Evolutionary conservation across 1,140 invertebrate species (phyloP), one percentile per base, ranked within the genome.

Genomic region (Euwallacea fornicatus): DNA sequence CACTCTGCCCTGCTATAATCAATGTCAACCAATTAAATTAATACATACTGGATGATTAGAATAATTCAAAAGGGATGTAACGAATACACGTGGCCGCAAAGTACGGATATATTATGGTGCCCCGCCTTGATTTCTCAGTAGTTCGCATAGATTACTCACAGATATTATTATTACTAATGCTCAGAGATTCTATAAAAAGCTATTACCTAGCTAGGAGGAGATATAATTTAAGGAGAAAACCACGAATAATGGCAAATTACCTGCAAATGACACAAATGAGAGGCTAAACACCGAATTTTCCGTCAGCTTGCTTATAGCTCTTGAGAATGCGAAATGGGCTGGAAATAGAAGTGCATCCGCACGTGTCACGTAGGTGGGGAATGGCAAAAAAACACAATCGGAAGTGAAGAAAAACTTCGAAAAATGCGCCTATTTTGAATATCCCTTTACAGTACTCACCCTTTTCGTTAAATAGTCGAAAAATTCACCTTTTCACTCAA

Each of bases 101-200:
- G 4, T 33, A 33, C 21, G 21, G 21, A 33, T 33, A 33, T 33
- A 33, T 50, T 72, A 42, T 61, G 56, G 42, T 66, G 71, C 75
- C 76, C 75, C 76, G 73, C 76, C 76, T 75, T 61, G 62, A 63
- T 69, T 67, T 58, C 50, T 13, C 10, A 7, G 11, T 44, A 56
- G 21, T 33, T 33, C 21, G 21, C 4, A 4, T 33, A 33, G 21
- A 33, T 33, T 13, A 50, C 13, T 50, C 13, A 10, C 46, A 50
- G 46, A 50, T 50, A 50, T 47, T 21, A 60, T 56, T 44, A 73
- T 56, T 71, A 73, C 13, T 73, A 50, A 65, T 54, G 63, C 13
- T 41, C 10, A 44, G 11, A 10, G 11, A 44, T 44, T 41, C 65
- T 58, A 44, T 43, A 58, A 43, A 56, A 56, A 62, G 58, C 50